Base-by-base conservation (phyloP, 2,797 vertebrate species). In the Phalanger gymnotis region DNA sequence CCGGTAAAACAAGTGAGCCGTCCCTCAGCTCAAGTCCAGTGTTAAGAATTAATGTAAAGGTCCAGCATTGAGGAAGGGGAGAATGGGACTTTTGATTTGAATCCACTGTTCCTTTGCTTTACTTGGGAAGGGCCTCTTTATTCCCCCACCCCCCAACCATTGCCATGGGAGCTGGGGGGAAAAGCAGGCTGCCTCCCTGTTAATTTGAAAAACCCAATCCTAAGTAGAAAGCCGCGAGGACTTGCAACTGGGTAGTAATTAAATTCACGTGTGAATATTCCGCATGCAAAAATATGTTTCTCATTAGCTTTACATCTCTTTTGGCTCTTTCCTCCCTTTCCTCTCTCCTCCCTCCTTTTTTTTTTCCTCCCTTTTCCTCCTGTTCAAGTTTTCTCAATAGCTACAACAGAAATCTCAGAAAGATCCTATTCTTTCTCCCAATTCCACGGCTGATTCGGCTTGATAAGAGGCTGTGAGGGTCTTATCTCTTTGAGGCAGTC, bases 11-110 rank as follows among this genome's bases (percentile, higher is more conserved):
- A 94, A 98, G 91, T 53, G 12, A 96, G 92, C 51, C 90, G 91
- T 90, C 90, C 94, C 89, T 91, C 98, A 97, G 98, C 98, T 98
- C 98, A 99, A 99, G 99, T 98, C 98, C 99, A 99, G 98, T 98
- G 98, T 97, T 98, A 98, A 95, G 98, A 97, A 98, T 98, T 97
- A 95, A 98, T 98, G 96, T 97, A 58, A 95, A 61, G 97, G 61
- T 91, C 54, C 94, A 96, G 54, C 58, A 73, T 58, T 56, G 73
- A 55, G 73, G 52, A 34, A 94, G 97, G 94, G 31, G 13, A 54
- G 95, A 95, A 97, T n/a, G 1, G 30, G 95, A 54, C 95, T 90
- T 66, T 54, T 95, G 94, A 96, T 96, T 98, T 96, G 66, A 96
- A 91, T 96, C 3, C 61, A 96, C 91, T 95, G 95, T 81, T 81